These are phyloP conservation scores for Philopotamus ludificatus DNA, from an alignment of 1,140 invertebrate species.

Conservation along the genomic window DNA sequence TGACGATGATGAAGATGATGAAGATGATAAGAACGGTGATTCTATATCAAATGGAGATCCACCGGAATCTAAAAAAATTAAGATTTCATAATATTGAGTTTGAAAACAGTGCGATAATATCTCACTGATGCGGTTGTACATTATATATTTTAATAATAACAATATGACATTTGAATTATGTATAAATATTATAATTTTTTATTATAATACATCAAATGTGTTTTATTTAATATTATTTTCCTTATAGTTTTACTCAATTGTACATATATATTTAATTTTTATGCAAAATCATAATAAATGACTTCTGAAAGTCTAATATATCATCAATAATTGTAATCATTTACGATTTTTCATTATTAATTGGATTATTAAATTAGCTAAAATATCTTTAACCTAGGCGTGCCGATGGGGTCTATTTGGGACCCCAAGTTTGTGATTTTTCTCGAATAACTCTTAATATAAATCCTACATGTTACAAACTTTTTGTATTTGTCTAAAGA, in stretches of 20 bases:
- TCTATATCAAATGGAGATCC: neutral
- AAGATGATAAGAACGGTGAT: slow-evolving; percentile 9
- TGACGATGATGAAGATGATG: slow-evolving; percentile 20
- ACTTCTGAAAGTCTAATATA: neutral
- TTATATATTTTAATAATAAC: no score
- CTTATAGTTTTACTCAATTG: neutral
- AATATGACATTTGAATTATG: neutral
- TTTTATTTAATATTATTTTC: neutral
- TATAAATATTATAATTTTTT: neutral
- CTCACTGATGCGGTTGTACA: no score
- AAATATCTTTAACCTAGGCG: no score
- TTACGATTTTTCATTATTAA: neutral
- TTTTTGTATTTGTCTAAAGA: no score
- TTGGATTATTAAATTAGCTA: no score
- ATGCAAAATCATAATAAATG: neutral
- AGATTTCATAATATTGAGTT: slow-evolving; percentile 28
- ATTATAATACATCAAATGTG: neutral
- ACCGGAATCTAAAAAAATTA: slow-evolving; percentile 25
- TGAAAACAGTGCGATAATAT: no score
- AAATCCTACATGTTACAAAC: no score
- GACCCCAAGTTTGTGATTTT: no score
- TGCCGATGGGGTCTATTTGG: no score
- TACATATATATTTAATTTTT: neutral
- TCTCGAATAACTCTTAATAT: neutral
- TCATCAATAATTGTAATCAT: neutral